phyloP scores from a whole-genome alignment of 2,797 vertebrate species.

The Taeniopygia guttata region DNA sequence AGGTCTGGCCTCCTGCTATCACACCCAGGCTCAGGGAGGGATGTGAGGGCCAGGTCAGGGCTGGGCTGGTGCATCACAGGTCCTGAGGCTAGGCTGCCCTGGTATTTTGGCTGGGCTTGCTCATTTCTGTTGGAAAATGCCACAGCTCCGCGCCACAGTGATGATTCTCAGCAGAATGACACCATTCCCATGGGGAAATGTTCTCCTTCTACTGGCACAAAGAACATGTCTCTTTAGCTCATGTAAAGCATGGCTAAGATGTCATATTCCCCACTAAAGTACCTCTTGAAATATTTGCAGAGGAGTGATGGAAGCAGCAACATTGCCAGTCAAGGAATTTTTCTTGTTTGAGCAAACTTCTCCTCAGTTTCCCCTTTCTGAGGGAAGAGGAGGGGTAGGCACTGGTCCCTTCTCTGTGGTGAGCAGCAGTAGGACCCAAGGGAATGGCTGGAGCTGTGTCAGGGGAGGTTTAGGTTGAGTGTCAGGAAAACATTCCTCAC shows the following conservation, averaged over 20 bases:
- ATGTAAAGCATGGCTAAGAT: not conserved
- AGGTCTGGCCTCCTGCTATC: not conserved
- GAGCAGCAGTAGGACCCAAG: not conserved
- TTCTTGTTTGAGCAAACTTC: not conserved
- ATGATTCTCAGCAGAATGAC: not conserved
- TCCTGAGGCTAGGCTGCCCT: not conserved
- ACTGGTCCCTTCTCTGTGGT: not conserved
- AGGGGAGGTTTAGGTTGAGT: not conserved
- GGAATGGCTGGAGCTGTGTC: not conserved
- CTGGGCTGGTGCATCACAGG: fast-evolving
- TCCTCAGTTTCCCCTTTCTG: not conserved
- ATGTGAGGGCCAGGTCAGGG: not conserved
- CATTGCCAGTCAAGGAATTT: not conserved
- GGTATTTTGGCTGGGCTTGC: not conserved
- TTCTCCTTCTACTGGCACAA: not conserved
- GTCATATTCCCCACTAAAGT: not conserved
- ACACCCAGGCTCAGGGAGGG: not conserved
- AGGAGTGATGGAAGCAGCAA: not conserved
- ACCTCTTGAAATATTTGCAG: not conserved
- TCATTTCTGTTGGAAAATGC: not conserved
- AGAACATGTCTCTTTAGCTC: not conserved
- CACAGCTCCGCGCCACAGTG: not conserved
- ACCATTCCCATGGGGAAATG: not conserved
- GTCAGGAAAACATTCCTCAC: not conserved
- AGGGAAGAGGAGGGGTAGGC: not conserved